A percentile compares a stretch with the other conserved stretches of the same genome.
Evolutionary conservation across 2,113 vertebrate genomes (phyloP).

Genomic region (Oncorhynchus keta): DNA sequence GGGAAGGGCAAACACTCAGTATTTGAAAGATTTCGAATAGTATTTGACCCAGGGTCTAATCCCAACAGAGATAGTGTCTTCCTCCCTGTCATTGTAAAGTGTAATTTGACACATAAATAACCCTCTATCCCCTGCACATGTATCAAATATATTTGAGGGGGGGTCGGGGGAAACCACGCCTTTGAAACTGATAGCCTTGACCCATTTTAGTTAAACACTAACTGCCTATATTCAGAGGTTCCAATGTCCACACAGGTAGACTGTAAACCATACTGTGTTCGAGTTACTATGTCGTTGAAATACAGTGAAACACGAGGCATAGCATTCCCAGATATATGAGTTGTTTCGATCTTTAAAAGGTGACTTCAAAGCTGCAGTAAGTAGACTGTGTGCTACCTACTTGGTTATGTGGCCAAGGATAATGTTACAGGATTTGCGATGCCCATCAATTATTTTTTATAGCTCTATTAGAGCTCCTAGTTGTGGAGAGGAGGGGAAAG

Average conservation of each 20-base stretch:
- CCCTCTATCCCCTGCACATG: not conserved
- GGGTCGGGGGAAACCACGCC: too few relatives aligned
- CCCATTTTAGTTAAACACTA: constrained; percentile 3
- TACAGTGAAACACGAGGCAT: too few relatives aligned
- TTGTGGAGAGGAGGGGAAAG: not conserved
- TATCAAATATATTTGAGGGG: constrained; percentile 11
- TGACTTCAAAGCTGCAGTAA: constrained; percentile 7
- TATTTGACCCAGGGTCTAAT: too few relatives aligned
- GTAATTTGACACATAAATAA: constrained; percentile 4
- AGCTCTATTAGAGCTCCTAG: not conserved
- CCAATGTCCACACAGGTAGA: constrained; percentile 12
- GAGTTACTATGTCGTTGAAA: too few relatives aligned
- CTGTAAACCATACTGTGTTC: too few relatives aligned
- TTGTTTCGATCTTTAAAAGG: not conserved
- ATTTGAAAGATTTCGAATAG: too few relatives aligned
- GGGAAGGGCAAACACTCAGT: too few relatives aligned
- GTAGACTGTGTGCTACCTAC: not conserved
- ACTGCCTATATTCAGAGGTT: constrained; percentile 9
- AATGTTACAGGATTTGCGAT: constrained; percentile 42
- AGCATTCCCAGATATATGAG: too few relatives aligned
- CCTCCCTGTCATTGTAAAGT: not conserved
- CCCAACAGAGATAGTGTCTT: not conserved
- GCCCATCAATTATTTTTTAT: constrained; percentile 3
- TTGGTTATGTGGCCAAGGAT: constrained; percentile 12
- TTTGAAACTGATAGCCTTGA: constrained; percentile 20